Evolutionary conservation across 2,888 invertebrate genomes (phyloP).

Genomic region (Ceratothoa steindachneri): DNA sequence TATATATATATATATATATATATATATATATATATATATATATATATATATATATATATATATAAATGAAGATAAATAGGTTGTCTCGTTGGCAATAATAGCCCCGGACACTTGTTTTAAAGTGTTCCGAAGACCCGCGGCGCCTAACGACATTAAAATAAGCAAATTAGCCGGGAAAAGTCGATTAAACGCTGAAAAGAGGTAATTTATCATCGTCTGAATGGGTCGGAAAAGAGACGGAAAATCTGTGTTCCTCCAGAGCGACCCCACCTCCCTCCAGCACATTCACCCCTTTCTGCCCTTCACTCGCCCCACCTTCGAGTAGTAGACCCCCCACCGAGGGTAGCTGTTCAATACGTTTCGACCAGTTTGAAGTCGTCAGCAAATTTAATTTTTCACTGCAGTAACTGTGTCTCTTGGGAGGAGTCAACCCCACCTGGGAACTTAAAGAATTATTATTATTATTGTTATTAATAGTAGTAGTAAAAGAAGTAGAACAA

Average conservation of each 20-base stretch:
- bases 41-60: constrained; percentile 22
- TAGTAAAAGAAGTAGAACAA: too few species aligned
- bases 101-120: not conserved
- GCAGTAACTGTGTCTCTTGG: too few species aligned
- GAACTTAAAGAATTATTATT: too few species aligned
- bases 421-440: too few species aligned
- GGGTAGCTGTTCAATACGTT: too few species aligned
- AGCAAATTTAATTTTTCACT: too few species aligned
- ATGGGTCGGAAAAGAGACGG: not conserved
- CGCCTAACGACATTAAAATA: not conserved
- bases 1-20: constrained; percentile 15
- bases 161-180: constrained; percentile 9
- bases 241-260: not conserved
- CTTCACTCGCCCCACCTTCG: too few species aligned
- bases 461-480: too few species aligned
- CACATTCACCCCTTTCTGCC: too few species aligned
- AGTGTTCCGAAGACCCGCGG: not conserved
- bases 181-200: not conserved
- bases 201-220: not conserved
- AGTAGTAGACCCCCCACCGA: too few species aligned
- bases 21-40: constrained; percentile 20
- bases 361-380: too few species aligned
- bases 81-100: not conserved
- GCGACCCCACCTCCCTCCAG: too few species aligned
- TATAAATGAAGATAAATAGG: not conserved